Base-by-base conservation (phyloP, 2,888 invertebrate species). In the Mesochorus sp. region DNA sequence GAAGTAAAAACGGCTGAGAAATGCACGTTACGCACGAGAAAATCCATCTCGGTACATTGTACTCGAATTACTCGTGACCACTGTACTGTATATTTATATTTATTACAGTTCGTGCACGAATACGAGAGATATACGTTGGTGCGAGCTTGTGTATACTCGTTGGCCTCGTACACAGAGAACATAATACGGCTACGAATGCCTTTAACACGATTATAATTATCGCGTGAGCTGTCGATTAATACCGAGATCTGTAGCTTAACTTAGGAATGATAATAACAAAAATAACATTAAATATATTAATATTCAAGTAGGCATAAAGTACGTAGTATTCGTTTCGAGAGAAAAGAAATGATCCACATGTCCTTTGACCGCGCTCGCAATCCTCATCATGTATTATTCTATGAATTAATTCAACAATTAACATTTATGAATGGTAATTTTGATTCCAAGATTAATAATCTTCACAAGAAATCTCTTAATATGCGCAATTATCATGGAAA, bases 291-390 rank as follows among this genome's bases (percentile, higher is more conserved):
- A 14, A 39, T 19, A 19, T 6, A 28, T 37, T 21, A 31, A 55
- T 42, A 61, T 1, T 14, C 12, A 19, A 10, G 6, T 26, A 44
- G 19, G 8, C 19, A 6, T 28, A 26, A 49, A 14, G 55, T 17
- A 42, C 3, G 10, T 2, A 55, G 31, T n/a, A n/a, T n/a, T n/a
- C n/a, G n/a, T n/a, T n/a, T n/a, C n/a, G 12, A 64, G 26, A 68
- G 34, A 76, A 44, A 72, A 73, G 12, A 71, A 80, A 42, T 47
- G 67, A 73, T 76, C 73, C 66, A 76, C 44, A 70, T 76, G 73
- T 68, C 73, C 64, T 73, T 68, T 72, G 64, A 67, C 51, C 68
- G 37, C 42, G 37, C 39, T 72, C 53, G 64, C 59, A 51, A 21
- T 53, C 5, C 57, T 61, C 34, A 26, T 75, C 57, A 34, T 61